Conservation (phyloP, 2,797 vertebrate genomes). For the Hemitrygon akajei region DNA sequence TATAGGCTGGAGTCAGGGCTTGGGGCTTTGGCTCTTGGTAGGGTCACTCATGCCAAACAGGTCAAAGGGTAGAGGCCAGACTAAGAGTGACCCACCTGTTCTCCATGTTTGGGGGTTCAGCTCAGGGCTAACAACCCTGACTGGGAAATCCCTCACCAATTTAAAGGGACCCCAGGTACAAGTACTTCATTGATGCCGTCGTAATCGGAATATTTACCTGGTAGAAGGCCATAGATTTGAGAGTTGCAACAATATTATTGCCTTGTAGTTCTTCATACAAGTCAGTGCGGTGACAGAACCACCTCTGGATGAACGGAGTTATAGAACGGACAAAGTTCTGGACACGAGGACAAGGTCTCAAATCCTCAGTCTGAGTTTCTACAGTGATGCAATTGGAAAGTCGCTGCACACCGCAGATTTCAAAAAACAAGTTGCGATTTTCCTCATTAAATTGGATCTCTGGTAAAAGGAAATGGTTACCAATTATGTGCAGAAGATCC, state of each 20-base stretch:
- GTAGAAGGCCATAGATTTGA: conserved; percentile 53
- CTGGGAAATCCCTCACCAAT: neutral
- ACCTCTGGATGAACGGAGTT: conserved; percentile 64
- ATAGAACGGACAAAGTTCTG: conserved; percentile 56
- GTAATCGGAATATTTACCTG: conserved; percentile 52
- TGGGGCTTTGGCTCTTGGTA: no score
- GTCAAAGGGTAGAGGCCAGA: no score
- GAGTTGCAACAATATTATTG: conserved; percentile 50
- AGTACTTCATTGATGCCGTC: neutral
- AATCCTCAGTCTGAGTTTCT: conserved; percentile 55
- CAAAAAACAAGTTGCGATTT: conserved; percentile 56
- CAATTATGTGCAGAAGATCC: neutral
- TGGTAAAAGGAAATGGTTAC: neutral
- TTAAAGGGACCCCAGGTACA: neutral
- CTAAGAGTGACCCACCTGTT: no score
- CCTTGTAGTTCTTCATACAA: conserved; percentile 55
- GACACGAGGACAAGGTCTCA: conserved; percentile 55
- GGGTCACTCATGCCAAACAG: no score
- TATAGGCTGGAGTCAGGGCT: no score
- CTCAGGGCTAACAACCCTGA: no score
- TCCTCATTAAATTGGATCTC: conserved; percentile 50
- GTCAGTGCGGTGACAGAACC: conserved; percentile 58
- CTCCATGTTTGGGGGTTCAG: no score
- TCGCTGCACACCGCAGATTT: conserved; percentile 57
- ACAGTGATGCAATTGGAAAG: conserved; percentile 57